These are phyloP conservation scores for Uloborus diversus DNA, from an alignment of 1,140 invertebrate genomes.

Conservation along the genomic window DNA sequence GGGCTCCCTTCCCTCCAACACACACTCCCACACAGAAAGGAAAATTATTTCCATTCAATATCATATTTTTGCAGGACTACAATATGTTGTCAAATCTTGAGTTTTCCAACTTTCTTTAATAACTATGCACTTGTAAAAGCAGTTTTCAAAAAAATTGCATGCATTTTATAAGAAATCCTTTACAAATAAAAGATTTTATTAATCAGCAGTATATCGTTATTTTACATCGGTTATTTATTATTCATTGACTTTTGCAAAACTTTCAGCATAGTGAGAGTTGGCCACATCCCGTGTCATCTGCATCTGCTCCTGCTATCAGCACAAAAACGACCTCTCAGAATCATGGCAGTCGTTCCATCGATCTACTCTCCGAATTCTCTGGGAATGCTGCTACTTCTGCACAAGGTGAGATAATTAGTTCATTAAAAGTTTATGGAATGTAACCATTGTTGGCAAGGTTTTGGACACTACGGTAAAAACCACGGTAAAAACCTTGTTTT, in stretches of 20 bases:
- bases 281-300: slow-evolving; percentile 51
- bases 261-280: slow-evolving; percentile 18
- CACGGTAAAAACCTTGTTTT: no score
- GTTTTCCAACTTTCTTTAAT: no score
- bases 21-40: no score
- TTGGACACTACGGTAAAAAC: no score
- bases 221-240: no score
- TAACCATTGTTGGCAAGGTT: no score
- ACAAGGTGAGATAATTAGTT: slow-evolving; percentile 7
- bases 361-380: slow-evolving; percentile 41
- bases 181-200: background rate
- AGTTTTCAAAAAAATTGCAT: background rate
- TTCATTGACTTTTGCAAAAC: no score
- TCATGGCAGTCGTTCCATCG: slow-evolving; percentile 46
- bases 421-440: no score
- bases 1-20: no score
- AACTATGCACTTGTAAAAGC: background rate
- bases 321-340: slow-evolving; percentile 43
- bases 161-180: background rate
- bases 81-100: no score
- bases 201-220: background rate
- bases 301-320: slow-evolving; percentile 46
- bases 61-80: no score
- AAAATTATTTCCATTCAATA: no score
- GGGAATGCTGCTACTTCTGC: background rate